Evolutionary conservation across 1,140 invertebrate species (phyloP).

Genomic region (Sinella curviseta): DNA sequence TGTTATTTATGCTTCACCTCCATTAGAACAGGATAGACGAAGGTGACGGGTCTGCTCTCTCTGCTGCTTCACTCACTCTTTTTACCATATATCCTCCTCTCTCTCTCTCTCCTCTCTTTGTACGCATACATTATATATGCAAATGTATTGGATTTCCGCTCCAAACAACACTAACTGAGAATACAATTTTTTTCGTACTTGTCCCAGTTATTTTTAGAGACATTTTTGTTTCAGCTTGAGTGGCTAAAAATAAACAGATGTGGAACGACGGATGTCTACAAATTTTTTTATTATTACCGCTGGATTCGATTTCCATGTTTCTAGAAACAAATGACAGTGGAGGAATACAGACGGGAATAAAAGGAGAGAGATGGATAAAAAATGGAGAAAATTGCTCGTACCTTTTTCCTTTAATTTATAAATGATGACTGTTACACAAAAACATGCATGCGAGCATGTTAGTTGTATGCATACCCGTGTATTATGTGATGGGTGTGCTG

Average conservation of each 20-base stretch:
- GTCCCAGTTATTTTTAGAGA: conserved; percentile 35
- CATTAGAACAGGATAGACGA: background rate
- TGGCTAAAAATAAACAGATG: conserved; percentile 40
- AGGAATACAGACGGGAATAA: background rate
- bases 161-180: background rate
- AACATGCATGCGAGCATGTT: background rate
- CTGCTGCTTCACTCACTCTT: background rate
- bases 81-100: background rate
- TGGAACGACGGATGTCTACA: conserved; percentile 25
- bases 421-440: background rate
- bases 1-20: background rate
- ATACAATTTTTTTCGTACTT: conserved; percentile 21
- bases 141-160: conserved; percentile 3
- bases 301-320: conserved; percentile 17
- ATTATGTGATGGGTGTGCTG: no score
- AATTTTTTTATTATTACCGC: conserved; percentile 15
- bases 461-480: no score
- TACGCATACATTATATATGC: no score
- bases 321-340: conserved; percentile 3
- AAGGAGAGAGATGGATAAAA: background rate
- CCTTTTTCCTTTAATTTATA: background rate
- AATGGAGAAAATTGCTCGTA: background rate
- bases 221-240: conserved; percentile 41
- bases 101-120: background rate
- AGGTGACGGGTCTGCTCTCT: conserved; percentile 1